Conservation (phyloP, 2,113 vertebrate species). For the Genyomyrus donnyi region DNA sequence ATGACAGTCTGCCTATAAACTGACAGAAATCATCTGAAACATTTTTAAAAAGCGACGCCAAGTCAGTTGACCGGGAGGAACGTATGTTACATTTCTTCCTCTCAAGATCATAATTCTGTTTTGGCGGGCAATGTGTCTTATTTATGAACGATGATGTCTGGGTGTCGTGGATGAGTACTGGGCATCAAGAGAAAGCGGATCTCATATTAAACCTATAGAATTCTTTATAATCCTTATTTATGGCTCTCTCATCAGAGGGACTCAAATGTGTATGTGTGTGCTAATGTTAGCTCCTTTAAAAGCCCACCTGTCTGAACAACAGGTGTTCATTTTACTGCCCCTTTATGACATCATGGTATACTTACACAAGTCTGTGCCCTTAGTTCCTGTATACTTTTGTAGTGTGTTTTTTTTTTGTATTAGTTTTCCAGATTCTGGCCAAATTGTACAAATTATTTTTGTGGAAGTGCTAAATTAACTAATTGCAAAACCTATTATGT, state of each 20-base stretch:
- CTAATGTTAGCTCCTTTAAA: slow-evolving; percentile 55
- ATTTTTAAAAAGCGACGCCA: background rate
- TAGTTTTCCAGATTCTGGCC: background rate
- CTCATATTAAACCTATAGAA: background rate
- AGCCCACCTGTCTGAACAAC: slow-evolving; percentile 50
- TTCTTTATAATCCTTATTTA: slow-evolving; percentile 29
- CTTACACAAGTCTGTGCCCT: background rate
- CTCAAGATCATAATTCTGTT: background rate
- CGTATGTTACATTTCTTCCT: background rate
- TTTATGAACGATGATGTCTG: background rate
- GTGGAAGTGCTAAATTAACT: background rate
- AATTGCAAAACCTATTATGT: background rate
- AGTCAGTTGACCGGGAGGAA: background rate
- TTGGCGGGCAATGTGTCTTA: background rate
- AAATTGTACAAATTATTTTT: background rate
- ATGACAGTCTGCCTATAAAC: background rate
- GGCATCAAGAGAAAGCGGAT: background rate
- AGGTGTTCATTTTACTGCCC: slow-evolving; percentile 40
- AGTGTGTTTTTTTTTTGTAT: background rate
- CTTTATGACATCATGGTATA: background rate
- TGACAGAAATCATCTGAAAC: background rate
- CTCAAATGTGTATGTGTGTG: slow-evolving; percentile 32
- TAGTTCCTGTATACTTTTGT: background rate
- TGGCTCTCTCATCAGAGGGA: slow-evolving; percentile 32
- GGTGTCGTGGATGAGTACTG: background rate